A percentile compares a stretch with the other conserved stretches of the same genome.
Conservation (phyloP, 2,888 invertebrate genomes). For the Carpatolechia fugitivella region DNA sequence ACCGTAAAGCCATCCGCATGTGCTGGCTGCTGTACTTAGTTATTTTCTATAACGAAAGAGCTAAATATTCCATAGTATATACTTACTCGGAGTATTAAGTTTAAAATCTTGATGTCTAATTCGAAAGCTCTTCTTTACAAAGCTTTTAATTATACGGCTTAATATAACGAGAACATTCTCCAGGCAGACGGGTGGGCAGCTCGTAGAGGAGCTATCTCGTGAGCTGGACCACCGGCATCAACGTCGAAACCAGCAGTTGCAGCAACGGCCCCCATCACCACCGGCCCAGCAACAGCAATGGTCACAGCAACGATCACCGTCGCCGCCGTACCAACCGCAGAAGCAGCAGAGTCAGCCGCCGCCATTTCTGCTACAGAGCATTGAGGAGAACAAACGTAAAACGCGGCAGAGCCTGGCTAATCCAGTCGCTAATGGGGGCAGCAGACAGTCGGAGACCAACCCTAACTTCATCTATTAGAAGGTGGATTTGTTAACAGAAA, state of each 20-base stretch:
- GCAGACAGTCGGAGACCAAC: slow-evolving; percentile 56
- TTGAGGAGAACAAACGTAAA: slow-evolving; percentile 61
- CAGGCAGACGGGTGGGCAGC: slow-evolving; percentile 74
- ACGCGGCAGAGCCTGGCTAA: slow-evolving; percentile 40
- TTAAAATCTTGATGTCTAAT: no score
- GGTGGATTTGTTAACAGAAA: neutral
- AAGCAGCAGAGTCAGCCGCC: slow-evolving; percentile 43
- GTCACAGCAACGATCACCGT: neutral
- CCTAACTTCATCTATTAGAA: slow-evolving; percentile 66
- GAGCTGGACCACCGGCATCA: slow-evolving; percentile 50
- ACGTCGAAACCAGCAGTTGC: slow-evolving; percentile 18
- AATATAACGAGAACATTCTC: slow-evolving; percentile 33
- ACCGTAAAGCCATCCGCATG: no score
- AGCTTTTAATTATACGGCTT: no score
- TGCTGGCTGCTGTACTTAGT: no score
- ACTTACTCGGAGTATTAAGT: no score
- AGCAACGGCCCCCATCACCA: slow-evolving; percentile 27
- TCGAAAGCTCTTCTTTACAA: no score
- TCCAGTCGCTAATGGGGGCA: slow-evolving; percentile 37
- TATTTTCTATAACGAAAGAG: no score
- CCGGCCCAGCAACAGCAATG: neutral
- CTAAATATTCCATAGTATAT: no score
- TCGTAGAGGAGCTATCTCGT: slow-evolving; percentile 62
- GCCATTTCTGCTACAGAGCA: slow-evolving; percentile 66
- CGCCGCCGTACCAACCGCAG: slow-evolving; percentile 31